Evolutionary conservation across 1,140 invertebrate genomes (phyloP), one percentile per base, ranked within the genome.

Genomic region (Andrena cerasifolii): DNA sequence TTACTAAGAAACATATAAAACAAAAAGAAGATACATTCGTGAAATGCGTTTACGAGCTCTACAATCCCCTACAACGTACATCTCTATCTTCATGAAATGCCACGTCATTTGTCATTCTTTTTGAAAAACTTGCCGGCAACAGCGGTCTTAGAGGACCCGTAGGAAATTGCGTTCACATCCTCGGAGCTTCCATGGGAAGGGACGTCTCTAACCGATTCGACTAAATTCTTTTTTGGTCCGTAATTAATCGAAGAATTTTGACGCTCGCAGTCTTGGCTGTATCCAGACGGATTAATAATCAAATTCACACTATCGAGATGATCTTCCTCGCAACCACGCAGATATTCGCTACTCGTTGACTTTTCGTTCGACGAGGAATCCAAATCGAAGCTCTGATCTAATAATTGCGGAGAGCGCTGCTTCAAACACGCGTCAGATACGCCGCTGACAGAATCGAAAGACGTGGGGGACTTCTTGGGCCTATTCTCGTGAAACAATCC

Each of bases 291-390:
- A 61, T 77, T 72, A 49, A 71, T 31, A n/a, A 79, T 28, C 24
- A 54, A 74, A 75, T 54, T 49, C 12, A 49, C 40, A 36, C 8
- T 49, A 49, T 68, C 67, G 28, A 53, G 43, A 3, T 28, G 47
- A 43, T 85, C 82, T n/a, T 85, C 78, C 7, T 78, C 82, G 16
- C 61, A 85, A 66, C 82, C 82, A 31, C 80, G 76, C 53, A 89
- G 62, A 71, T 78, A 88, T n/a, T 90, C 87, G 70, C 74, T 89
- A 67, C 84, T 89, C 28, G 86, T 87, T 2, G 87, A 90, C 43
- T 85, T 86, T 40, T 79, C 49, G 58, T 76, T 80, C 28, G 80
- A 73, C 14, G 79, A 79, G 33, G 82, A 84, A 71, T 72, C 73
- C 40, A 59, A 72, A 53, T 81, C 65, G 33, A 78, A 56, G 28